Base-by-base conservation (phyloP, 2,113 vertebrate genomes). In the Crocuta crocuta region DNA sequence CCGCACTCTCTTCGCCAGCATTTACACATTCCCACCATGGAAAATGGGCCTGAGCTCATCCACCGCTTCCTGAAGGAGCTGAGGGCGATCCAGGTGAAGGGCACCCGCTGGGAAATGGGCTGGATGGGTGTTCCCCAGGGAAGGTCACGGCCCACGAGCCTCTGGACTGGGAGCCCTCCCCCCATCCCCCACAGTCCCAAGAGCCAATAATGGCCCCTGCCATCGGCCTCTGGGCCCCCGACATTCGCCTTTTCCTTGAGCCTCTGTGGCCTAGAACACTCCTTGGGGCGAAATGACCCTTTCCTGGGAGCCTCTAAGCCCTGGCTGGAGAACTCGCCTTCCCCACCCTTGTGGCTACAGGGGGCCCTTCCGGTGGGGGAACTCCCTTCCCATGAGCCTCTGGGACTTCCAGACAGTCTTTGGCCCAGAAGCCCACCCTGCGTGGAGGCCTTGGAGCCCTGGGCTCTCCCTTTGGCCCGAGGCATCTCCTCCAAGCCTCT, bases 11-110 rank as follows among this genome's bases (percentile, higher is more conserved):
- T 82, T 19, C 31, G 55, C 55, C 97, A 99, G 99, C 98, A 91
- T 4, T 96, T 99, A 66, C 97, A 99, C 90, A 99, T 99, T 96
- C 99, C 99, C 28, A 99, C 99, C 11, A 99, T 99, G 99, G 97
- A 99, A 97, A 99, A 99, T 0, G 99, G 99, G 10, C 99, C 99
- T 0, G 98, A 99, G 61, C 98, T 99, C 24, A 98, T 99, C 10
- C 99, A 99, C 83, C 98, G 99, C 76, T 99, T 99, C 98, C 73
- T 99, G 94, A 99, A 99, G 97, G 99, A 99, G 89, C 98, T 99
- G 45, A 99, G 98, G 61, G 99, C 99, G 23, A 99, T 99, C 89
- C 99, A 99, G 99, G 99, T 99, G 95, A 97, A 90, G 8, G 0
- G 26, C n/a, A 15, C 16, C 2, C 5, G 10, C 28, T 5, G 78